Evolutionary conservation across 2,797 vertebrate genomes (phyloP), one percentile per base, ranked within the genome.

Genomic region (Okamejei kenojei): DNA sequence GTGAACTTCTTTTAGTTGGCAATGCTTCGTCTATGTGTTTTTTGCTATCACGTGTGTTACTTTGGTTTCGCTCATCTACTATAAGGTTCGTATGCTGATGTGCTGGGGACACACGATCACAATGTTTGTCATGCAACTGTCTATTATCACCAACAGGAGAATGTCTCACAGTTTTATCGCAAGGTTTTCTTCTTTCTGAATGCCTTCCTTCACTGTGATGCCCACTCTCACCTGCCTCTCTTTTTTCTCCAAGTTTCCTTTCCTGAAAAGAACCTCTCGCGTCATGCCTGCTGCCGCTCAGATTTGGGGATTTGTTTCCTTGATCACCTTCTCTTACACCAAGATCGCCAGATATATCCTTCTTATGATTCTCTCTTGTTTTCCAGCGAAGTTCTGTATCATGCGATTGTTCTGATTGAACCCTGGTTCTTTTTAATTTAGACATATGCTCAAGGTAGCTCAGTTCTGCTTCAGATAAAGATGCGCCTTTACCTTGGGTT

Each of bases 391-490:
- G 94, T 94, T 96, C 96, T 94, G 96, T 93, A 96, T 94, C 97
- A 94, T 94, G 95, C 95, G 95, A 97, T 96, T 0, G 96, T 91
- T 91, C 90, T 74, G 96, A 94, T 97, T 97, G 98, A 94, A 99
- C 98, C 95, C 98, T 98, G 0, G 98, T 99, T 95, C 97, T 98
- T 96, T 96, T 98, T 74, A 99, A 96, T 94, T 98, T 99, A 93
- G 98, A 98, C 96, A 99, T 99, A 96, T 99, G 99, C 94, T 99
- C 97, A 7, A 98, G 97, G 94, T 99, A 99, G 0, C 97, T 97
- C 95, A 98, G 96, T 95, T 98, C 97, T 0, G 98, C 98, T 58
- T 97, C 96, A 0, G 98, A 97, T 91, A 91, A 91, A 45, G 32
- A 21, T 74, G 32, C 68, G 73, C 35, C 71, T 91, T 91, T 91